These are phyloP conservation scores for Bursaphelenchus okinawaensis DNA, from an alignment of 2,888 invertebrate genomes.

Conservation along the genomic window DNA sequence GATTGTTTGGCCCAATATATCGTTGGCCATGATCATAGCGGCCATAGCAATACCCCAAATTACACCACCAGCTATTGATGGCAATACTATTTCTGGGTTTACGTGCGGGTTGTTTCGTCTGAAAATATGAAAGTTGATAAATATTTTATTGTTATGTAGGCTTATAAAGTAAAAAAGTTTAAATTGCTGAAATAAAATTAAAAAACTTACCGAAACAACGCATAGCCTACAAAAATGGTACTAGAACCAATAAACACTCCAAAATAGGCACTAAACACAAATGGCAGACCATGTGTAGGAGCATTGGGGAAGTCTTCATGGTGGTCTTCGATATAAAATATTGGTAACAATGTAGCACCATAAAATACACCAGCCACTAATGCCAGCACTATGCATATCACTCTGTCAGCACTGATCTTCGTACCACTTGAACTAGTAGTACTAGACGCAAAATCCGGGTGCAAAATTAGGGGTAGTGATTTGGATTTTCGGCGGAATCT, in stretches of 20 bases:
- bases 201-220: conserved; percentile 40
- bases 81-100: conserved; percentile 59
- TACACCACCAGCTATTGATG: conserved; percentile 59
- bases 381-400: conserved; percentile 56
- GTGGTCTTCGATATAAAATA: conserved; percentile 59
- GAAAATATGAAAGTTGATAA: no score
- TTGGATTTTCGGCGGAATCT: neutral
- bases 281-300: conserved; percentile 46
- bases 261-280: conserved; percentile 61
- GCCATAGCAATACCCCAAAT: conserved; percentile 61
- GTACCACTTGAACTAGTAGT: neutral
- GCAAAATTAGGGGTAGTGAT: neutral
- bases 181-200: neutral
- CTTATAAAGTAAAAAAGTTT: neutral
- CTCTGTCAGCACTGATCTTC: neutral
- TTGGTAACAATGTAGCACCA: conserved; percentile 61
- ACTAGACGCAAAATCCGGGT: no score
- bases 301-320: conserved; percentile 35
- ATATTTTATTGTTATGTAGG: neutral
- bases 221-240: conserved; percentile 59
- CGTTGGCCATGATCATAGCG: conserved; percentile 61
- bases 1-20: conserved; percentile 58
- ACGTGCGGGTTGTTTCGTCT: conserved; percentile 58
- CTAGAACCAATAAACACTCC: conserved; percentile 60
- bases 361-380: conserved; percentile 60